These are phyloP conservation scores for Rhyzopertha dominica DNA, from an alignment of 1,140 invertebrate genomes.

Conservation along the genomic window DNA sequence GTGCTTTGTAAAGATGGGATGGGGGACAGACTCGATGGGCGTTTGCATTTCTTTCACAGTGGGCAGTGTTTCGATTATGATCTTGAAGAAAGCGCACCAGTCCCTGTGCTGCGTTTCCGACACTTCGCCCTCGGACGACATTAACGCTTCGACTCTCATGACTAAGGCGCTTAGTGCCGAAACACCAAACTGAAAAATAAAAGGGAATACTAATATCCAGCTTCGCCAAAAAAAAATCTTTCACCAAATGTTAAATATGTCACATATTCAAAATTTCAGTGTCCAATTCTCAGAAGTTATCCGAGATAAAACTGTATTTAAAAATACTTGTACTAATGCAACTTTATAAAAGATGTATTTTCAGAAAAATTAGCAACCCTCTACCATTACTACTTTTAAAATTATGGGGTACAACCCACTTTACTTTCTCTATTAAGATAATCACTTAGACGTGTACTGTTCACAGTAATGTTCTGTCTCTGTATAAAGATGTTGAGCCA, in stretches of 20 bases:
- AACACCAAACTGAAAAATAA: slow-evolving; percentile 39
- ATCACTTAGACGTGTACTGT: too few relatives aligned
- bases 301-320: not conserved
- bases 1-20: slow-evolving; percentile 34
- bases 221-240: not conserved
- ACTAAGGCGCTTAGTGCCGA: slow-evolving; percentile 37
- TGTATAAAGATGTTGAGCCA: too few relatives aligned
- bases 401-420: too few relatives aligned
- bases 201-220: slow-evolving; percentile 3
- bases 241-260: slow-evolving; percentile 4
- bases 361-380: slow-evolving; percentile 22
- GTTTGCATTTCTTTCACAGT: slow-evolving; percentile 29
- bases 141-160: slow-evolving; percentile 34
- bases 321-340: slow-evolving; percentile 1
- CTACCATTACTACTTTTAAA: too few relatives aligned
- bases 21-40: slow-evolving; percentile 37
- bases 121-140: slow-evolving; percentile 27
- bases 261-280: not conserved
- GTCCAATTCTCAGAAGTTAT: not conserved
- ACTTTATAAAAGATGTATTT: slow-evolving; percentile 27
- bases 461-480: too few relatives aligned
- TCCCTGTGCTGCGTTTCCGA: slow-evolving; percentile 34
- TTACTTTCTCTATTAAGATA: too few relatives aligned
- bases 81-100: slow-evolving; percentile 35
- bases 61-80: slow-evolving; percentile 31